phyloP scores from a whole-genome alignment of 30 jellyfish, hydroid and myxozoan genomes.

The Turritopsis rubra region DNA sequence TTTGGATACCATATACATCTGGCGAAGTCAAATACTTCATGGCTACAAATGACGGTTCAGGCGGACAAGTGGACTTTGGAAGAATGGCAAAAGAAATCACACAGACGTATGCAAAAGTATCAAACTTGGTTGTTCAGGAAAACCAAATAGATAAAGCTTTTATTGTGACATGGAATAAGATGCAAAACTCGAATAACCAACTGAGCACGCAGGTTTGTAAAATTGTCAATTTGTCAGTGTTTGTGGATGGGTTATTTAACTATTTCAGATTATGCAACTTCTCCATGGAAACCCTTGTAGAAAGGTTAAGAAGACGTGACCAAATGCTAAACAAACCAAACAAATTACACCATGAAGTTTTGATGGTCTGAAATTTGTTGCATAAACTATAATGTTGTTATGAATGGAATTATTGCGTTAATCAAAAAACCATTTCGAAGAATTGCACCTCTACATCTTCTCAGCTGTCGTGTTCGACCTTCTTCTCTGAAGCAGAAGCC shows the following conservation, averaged over 20 bases:
- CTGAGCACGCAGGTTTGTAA: neutral
- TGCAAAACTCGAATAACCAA: neutral
- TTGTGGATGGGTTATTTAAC: neutral
- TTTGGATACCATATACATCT: neutral
- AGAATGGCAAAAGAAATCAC: neutral
- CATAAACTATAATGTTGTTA: too few species aligned
- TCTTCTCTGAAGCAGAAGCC: too few species aligned
- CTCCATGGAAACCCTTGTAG: too few species aligned
- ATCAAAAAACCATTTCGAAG: too few species aligned
- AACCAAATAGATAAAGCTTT: neutral
- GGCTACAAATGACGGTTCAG: neutral
- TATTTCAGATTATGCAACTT: too few species aligned
- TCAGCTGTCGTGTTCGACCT: too few species aligned
- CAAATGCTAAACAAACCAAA: too few species aligned
- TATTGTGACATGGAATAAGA: neutral
- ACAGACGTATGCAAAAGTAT: neutral
- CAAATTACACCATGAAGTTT: too few species aligned
- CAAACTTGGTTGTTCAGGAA: neutral
- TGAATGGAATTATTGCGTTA: too few species aligned
- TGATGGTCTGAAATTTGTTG: too few species aligned
- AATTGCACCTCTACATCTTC: too few species aligned
- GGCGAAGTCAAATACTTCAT: neutral
- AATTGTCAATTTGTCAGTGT: neutral
- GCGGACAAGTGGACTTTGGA: neutral
- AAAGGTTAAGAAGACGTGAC: too few species aligned